Base-by-base conservation (phyloP, 1,140 invertebrate genomes). In the Nylanderia fulva region DNA sequence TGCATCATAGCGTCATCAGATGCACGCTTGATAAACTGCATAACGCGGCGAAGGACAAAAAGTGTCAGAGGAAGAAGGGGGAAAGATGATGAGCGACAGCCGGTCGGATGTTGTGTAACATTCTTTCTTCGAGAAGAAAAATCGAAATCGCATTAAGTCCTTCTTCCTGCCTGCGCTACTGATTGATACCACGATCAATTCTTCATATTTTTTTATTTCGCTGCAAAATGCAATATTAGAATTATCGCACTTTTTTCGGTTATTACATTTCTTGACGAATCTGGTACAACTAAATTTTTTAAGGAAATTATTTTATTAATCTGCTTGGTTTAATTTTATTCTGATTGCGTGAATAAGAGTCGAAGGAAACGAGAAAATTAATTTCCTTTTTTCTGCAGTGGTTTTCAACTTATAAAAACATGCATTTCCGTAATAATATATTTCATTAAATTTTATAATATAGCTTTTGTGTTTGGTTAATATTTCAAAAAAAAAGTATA, bases 21-120 rank as follows among this genome's bases (percentile, higher is more conserved):
- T 89, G 87, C 87, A 76, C 87, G 21, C 87, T 74, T 88, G 88
- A 88, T 88, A 88, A 89, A 88, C 86, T 86, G 74, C 84, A 84
- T 88, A 89, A 89, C 87, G 45, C 45, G 84, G 79, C 77, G 77
- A 72, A 80, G 74, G 68, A 74, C 61, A 88, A 89, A 89, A 89
- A 88, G 88, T 54, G 29, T 29, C 24, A 29, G 84, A 29, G 63
- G 36, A 33, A 72, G 54, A 33, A 33, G 15, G 52, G n/a, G 56
- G 48, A 58, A 39, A 33, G 29, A 56, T 89, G 87, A 89, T 89
- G 88, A 89, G 87, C 87, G 88, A 86, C 87, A 89, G 88, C 87
- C 77, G 85, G 85, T 85, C 88, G 85, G 87, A 88, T 80, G 79
- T 85, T 63, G 39, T 52, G 85, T 72, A 84, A 88, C 87, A 48